A percentile compares a stretch with the other conserved stretches of the same genome.
phyloP scores from a whole-genome alignment of 92 coral and sea anemone species.

The Meandrina meandrites region DNA sequence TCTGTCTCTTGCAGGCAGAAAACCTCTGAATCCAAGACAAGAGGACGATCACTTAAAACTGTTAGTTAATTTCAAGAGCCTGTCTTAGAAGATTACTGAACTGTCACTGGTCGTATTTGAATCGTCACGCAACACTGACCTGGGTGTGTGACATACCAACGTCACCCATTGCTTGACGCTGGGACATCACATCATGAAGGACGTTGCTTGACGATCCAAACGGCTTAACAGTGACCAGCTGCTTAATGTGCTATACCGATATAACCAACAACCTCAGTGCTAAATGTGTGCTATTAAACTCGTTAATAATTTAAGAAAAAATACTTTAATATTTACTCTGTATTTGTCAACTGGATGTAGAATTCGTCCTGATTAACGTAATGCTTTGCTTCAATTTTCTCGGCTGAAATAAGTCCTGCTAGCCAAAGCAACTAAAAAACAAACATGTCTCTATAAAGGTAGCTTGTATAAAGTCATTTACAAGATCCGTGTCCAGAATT shows the following conservation, averaged over 20 bases:
- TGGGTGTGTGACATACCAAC: not conserved
- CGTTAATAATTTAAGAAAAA: too few relatives aligned
- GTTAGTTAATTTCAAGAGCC: conserved; percentile 9
- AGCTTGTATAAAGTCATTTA: not conserved
- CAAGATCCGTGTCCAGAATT: not conserved
- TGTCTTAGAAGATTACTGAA: not conserved
- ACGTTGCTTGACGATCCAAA: not conserved
- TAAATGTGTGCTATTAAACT: not conserved
- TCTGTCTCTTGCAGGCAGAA: conserved; percentile 99
- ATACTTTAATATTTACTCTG: too few relatives aligned
- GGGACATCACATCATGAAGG: too few relatives aligned
- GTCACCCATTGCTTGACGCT: too few relatives aligned
- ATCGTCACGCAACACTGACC: not conserved
- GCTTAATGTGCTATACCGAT: not conserved
- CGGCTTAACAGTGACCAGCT: not conserved
- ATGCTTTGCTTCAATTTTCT: not conserved
- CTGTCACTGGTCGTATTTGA: not conserved
- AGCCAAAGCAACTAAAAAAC: not conserved
- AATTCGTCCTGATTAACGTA: not conserved
- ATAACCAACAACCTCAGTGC: not conserved
- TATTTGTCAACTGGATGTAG: too few relatives aligned
- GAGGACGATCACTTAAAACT: conserved; percentile 38
- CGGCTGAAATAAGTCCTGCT: not conserved
- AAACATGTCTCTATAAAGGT: not conserved
- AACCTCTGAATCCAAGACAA: conserved; percentile 69